Evolutionary conservation across 2,797 vertebrate species (phyloP).

Genomic region (Esox lucius): DNA sequence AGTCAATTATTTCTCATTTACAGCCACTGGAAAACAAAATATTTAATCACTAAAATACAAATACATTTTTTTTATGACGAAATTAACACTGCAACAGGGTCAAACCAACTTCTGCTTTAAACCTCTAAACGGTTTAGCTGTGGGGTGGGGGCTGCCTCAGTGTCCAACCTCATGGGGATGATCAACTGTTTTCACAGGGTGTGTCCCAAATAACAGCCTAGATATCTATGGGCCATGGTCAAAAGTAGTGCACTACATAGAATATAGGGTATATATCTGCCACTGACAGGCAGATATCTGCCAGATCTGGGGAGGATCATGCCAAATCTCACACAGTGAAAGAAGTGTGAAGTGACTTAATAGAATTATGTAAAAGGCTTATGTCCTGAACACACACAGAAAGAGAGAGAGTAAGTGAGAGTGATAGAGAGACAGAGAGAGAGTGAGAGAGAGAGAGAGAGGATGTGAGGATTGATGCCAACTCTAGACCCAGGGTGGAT

Average conservation of each 20-base stretch:
- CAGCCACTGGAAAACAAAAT: too few species aligned
- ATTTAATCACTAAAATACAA: too few species aligned
- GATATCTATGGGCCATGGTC: background rate
- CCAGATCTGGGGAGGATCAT: background rate
- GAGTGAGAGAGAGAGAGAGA: background rate
- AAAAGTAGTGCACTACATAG: background rate
- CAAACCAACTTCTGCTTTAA: too few species aligned
- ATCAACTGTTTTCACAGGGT: too few species aligned
- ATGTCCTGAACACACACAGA: background rate
- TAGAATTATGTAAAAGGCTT: slow-evolving; percentile 6
- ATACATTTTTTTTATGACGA: too few species aligned
- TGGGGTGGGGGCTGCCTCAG: too few species aligned
- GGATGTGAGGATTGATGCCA: background rate
- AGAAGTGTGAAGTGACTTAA: slow-evolving; percentile 7
- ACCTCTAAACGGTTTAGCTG: too few species aligned
- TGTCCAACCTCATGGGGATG: too few species aligned
- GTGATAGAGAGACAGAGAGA: background rate
- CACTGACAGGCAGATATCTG: background rate
- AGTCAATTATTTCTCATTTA: too few species aligned
- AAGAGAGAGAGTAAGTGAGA: background rate
- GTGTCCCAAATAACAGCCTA: too few species aligned
- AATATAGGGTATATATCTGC: background rate
- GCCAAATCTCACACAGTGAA: background rate
- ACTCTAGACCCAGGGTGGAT: background rate
- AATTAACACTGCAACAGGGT: too few species aligned